Evolutionary conservation across 2,113 vertebrate genomes (phyloP).

Genomic region (Istiophorus platypterus): DNA sequence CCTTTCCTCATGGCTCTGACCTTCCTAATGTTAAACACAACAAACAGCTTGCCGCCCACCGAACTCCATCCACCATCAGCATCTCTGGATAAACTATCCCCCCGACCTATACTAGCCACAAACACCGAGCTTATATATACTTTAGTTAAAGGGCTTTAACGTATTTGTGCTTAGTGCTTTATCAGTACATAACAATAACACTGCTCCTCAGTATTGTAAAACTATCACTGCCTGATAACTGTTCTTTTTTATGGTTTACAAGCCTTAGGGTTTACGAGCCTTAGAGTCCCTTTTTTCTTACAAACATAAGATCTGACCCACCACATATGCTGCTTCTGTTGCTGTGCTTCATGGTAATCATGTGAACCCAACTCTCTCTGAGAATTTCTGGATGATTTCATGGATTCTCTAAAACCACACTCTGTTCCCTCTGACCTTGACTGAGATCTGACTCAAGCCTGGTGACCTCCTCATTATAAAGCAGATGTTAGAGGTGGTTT

Average conservation of each 20-base stretch:
- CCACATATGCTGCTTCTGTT: constrained; percentile 29
- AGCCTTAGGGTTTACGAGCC: constrained; percentile 3
- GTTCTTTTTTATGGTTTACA: constrained; percentile 3
- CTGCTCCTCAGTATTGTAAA: background rate
- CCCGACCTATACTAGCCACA: constrained; percentile 4
- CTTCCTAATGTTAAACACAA: constrained; percentile 78
- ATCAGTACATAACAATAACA: background rate
- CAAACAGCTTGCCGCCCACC: constrained; percentile 74
- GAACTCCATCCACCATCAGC: constrained; percentile 42
- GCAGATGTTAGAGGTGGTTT: background rate
- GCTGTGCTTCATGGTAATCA: constrained; percentile 36
- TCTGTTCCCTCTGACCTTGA: background rate
- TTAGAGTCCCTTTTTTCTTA: constrained; percentile 11
- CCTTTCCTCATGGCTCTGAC: constrained; percentile 72
- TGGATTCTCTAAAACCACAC: constrained; percentile 6
- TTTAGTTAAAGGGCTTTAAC: too few relatives aligned
- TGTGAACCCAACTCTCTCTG: constrained; percentile 9
- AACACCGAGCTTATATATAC: background rate
- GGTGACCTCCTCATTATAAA: background rate
- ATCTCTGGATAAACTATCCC: constrained; percentile 37
- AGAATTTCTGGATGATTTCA: constrained; percentile 11
- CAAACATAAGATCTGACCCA: constrained; percentile 19
- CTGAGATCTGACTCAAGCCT: background rate
- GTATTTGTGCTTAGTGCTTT: too few relatives aligned
- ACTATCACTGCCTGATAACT: background rate